These are phyloP conservation scores for Amblyjoppa proteus DNA, from an alignment of 2,888 invertebrate genomes.

Conservation along the genomic window DNA sequence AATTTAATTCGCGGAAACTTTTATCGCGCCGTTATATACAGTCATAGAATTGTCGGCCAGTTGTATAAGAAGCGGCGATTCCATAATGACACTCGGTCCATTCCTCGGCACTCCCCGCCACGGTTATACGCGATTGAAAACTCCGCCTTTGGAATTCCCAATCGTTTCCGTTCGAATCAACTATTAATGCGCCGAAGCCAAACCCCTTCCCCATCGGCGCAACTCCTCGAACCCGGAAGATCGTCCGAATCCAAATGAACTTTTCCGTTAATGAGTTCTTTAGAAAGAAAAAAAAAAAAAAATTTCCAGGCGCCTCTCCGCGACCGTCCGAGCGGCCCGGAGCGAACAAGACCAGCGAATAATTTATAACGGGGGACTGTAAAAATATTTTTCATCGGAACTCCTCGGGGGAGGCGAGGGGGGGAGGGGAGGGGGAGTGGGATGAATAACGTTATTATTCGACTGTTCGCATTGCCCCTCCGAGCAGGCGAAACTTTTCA, in stretches of 20 bases:
- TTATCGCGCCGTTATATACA: conserved; percentile 21
- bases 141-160: conserved; percentile 75
- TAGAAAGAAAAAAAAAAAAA: conserved; percentile 70
- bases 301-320: conserved; percentile 74
- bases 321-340: not conserved
- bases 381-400: conserved; percentile 77
- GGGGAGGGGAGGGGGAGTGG: not conserved
- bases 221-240: conserved; percentile 37
- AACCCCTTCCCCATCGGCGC: conserved; percentile 11
- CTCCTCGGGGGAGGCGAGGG: conserved; percentile 18
- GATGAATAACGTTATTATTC: conserved; percentile 60
- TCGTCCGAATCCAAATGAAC: conserved; percentile 70
- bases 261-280: conserved; percentile 82
- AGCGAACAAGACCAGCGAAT: conserved; percentile 74
- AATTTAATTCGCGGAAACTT: conserved; percentile 77
- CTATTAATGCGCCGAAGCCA: conserved; percentile 77
- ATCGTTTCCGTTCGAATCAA: conserved; percentile 78
- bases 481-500: not conserved
- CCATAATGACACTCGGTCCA: conserved; percentile 46
- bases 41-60: conserved; percentile 16
- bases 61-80: conserved; percentile 22
- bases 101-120: conserved; percentile 43
- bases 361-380: conserved; percentile 73
- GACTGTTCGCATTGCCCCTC: not conserved
- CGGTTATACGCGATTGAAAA: conserved; percentile 74